Percentiles rank a stretch among this genome's conserved stretches.
phyloP scores from a whole-genome alignment of 2,888 invertebrate species.

The Meiosimyza decipiens region DNA sequence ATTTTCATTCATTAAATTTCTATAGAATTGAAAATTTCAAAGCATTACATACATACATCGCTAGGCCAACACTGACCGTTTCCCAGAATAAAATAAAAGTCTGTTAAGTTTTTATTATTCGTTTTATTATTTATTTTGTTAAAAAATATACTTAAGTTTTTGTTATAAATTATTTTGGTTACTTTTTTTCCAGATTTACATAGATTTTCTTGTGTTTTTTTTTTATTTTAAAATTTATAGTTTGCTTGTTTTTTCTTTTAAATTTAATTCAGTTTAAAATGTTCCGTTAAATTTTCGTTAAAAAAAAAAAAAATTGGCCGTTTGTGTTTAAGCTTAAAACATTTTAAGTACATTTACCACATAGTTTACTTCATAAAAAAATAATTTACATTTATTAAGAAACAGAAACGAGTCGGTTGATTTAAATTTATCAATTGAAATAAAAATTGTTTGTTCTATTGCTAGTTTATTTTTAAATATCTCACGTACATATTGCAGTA shows the following conservation, averaged over 20 bases:
- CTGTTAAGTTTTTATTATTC: slow-evolving; percentile 16
- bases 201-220: slow-evolving; percentile 19
- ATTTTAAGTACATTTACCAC: no score
- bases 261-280: neutral
- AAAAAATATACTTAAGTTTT: slow-evolving; percentile 42
- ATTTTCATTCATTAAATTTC: no score
- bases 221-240: neutral
- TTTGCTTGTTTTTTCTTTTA: neutral
- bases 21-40: no score
- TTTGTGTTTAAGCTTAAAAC: neutral
- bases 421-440: no score
- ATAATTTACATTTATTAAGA: no score
- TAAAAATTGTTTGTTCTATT: no score
- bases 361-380: no score
- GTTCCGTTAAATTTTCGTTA: neutral
- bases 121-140: slow-evolving; percentile 36
- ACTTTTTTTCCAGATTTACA: slow-evolving; percentile 1
- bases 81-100: neutral
- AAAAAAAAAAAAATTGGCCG: slow-evolving; percentile 19
- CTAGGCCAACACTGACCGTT: no score
- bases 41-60: no score
- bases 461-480: neutral
- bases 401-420: no score
- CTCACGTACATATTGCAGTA: neutral
- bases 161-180: slow-evolving; percentile 15